Conservation (phyloP, 1,140 invertebrate species). For the Papilio polyxenes region DNA sequence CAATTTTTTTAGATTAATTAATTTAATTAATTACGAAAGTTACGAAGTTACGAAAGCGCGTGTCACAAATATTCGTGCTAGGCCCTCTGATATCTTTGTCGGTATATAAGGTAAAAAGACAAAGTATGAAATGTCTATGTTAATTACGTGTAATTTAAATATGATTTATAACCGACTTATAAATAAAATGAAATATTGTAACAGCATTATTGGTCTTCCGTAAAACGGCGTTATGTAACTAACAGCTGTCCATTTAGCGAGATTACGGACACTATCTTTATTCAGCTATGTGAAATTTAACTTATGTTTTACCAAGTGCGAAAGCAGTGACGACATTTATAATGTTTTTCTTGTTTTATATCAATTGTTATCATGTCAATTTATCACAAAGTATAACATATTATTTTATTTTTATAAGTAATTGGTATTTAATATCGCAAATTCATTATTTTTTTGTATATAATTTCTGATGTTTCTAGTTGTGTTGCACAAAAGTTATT, state of each 20-base stretch:
- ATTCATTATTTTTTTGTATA: too few species aligned
- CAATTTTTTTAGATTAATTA: too few species aligned
- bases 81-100: too few species aligned
- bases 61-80: too few species aligned
- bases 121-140: background rate
- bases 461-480: background rate
- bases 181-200: constrained; percentile 2
- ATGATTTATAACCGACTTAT: background rate
- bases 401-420: background rate
- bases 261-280: background rate
- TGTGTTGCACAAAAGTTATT: too few species aligned
- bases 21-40: too few species aligned
- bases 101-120: too few species aligned
- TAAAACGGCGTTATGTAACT: constrained; percentile 2
- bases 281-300: constrained; percentile 7
- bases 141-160: background rate
- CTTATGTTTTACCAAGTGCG: background rate
- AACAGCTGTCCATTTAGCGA: background rate
- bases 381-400: background rate
- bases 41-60: too few species aligned
- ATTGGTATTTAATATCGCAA: background rate
- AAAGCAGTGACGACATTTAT: background rate
- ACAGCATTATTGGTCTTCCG: background rate
- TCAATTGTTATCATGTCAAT: background rate
- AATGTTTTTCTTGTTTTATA: background rate